phyloP scores from a whole-genome alignment of 1,140 invertebrate genomes.

The Drosophila willistoni region DNA sequence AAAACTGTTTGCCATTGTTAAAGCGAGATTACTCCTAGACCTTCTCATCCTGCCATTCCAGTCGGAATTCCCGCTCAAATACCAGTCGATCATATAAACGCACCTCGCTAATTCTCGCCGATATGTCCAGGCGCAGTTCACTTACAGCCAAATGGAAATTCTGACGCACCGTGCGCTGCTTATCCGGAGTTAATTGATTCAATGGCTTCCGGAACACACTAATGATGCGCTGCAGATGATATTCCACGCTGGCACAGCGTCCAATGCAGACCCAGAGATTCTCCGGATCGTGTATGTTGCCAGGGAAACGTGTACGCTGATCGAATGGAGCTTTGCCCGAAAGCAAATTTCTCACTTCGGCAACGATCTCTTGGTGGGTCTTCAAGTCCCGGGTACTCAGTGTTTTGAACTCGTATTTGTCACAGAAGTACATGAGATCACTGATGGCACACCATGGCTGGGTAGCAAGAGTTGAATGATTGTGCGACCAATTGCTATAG shows the following conservation, averaged over 20 bases:
- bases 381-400: slow-evolving; percentile 60
- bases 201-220: slow-evolving; percentile 72
- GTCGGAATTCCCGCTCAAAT: slow-evolving; percentile 76
- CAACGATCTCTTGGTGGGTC: slow-evolving; percentile 71
- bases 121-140: slow-evolving; percentile 77
- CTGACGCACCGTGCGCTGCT: slow-evolving; percentile 71
- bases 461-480: slow-evolving; percentile 59
- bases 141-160: slow-evolving; percentile 77
- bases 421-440: slow-evolving; percentile 77
- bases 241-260: slow-evolving; percentile 75
- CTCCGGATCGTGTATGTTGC: slow-evolving; percentile 77
- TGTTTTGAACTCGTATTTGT: slow-evolving; percentile 78
- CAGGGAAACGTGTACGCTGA: slow-evolving; percentile 71
- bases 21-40: slow-evolving; percentile 35
- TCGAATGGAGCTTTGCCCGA: slow-evolving; percentile 68
- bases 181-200: slow-evolving; percentile 69
- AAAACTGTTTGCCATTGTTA: slow-evolving; percentile 64
- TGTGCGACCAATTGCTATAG: slow-evolving; percentile 70
- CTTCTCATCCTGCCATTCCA: slow-evolving; percentile 70
- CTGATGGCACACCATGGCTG: slow-evolving; percentile 76
- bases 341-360: slow-evolving; percentile 63
- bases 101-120: slow-evolving; percentile 73
- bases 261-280: slow-evolving; percentile 80
- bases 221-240: slow-evolving; percentile 74
- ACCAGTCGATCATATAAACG: slow-evolving; percentile 72